Conservation (phyloP, 2,888 invertebrate species). For the Rhingia campestris region DNA sequence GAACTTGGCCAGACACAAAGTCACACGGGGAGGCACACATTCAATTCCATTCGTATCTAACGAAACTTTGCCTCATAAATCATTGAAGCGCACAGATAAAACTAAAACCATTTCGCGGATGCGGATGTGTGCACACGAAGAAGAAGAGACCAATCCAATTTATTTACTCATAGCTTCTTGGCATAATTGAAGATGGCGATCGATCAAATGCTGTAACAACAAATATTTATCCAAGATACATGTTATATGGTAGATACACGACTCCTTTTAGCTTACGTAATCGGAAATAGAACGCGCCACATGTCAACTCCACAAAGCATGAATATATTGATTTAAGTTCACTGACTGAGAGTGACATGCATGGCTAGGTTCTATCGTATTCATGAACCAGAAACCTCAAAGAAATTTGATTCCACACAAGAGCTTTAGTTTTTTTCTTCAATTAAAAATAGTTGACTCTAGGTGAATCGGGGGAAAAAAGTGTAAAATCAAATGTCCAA, state of each 20-base stretch:
- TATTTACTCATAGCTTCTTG: slow-evolving; percentile 25
- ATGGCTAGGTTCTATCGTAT: slow-evolving; percentile 2
- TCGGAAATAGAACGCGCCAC: slow-evolving; percentile 6
- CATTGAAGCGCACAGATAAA: slow-evolving; percentile 3
- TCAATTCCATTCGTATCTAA: neutral
- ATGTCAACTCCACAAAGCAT: neutral
- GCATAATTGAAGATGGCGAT: slow-evolving; percentile 27
- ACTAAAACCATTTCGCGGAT: slow-evolving; percentile 24
- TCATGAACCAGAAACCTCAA: slow-evolving; percentile 17
- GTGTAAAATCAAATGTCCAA: neutral
- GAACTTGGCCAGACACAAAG: slow-evolving; percentile 18
- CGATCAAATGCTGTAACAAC: slow-evolving; percentile 27
- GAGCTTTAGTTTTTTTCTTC: neutral
- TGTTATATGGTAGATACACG: neutral
- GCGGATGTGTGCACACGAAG: slow-evolving; percentile 23
- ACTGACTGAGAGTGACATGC: slow-evolving; percentile 36
- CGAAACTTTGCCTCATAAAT: slow-evolving; percentile 46
- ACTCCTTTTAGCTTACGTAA: slow-evolving; percentile 16
- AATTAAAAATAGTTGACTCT: neutral
- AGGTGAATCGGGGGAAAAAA: neutral
- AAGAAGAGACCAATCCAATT: slow-evolving; percentile 10
- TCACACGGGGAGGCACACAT: slow-evolving; percentile 8
- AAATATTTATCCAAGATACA: slow-evolving; percentile 8
- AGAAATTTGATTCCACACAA: slow-evolving; percentile 30
- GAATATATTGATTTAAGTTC: slow-evolving; percentile 45